A percentile compares a stretch with the other conserved stretches of the same genome.
These are phyloP conservation scores for Oppia nitens DNA, from an alignment of 1,140 invertebrate genomes.

Conservation along the genomic window DNA sequence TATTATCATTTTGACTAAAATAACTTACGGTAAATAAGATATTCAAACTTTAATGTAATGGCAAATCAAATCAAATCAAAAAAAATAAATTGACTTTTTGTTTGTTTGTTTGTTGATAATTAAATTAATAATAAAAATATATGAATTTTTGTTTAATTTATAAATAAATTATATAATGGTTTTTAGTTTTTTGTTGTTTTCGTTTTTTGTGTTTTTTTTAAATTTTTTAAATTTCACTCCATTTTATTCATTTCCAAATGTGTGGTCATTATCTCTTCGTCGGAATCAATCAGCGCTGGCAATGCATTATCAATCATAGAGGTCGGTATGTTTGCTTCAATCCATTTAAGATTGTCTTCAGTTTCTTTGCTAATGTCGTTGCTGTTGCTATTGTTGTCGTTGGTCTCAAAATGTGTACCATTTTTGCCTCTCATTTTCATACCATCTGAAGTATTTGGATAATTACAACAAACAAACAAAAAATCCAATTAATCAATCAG, in stretches of 20 bases:
- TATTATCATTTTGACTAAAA: too few relatives aligned
- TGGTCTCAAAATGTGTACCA: constrained; percentile 11
- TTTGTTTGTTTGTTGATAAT: too few relatives aligned
- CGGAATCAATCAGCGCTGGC: constrained; percentile 59
- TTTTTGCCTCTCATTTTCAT: constrained; percentile 47
- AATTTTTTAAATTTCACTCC: constrained; percentile 54
- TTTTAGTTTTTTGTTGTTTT: too few relatives aligned
- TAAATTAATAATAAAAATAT: too few relatives aligned
- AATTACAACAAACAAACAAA: too few relatives aligned
- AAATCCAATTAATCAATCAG: constrained; percentile 5
- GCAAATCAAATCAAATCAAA: too few relatives aligned
- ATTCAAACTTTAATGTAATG: too few relatives aligned
- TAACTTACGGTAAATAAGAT: too few relatives aligned
- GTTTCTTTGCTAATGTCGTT: constrained; percentile 21
- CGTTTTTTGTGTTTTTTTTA: too few relatives aligned
- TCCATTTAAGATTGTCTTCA: constrained; percentile 75
- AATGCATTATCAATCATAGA: constrained; percentile 51
- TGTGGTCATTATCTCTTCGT: constrained; percentile 71
- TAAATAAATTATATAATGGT: too few relatives aligned
- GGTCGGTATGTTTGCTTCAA: constrained; percentile 73
- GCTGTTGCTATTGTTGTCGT: constrained; percentile 18
- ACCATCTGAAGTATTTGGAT: constrained; percentile 32
- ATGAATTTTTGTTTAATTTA: too few relatives aligned
- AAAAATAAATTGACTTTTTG: too few relatives aligned
- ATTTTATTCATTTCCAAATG: constrained; percentile 82